A percentile compares a stretch with the other conserved stretches of the same genome.
Conservation (phyloP, 1,140 invertebrate species). For the Melanaphis sacchari region DNA sequence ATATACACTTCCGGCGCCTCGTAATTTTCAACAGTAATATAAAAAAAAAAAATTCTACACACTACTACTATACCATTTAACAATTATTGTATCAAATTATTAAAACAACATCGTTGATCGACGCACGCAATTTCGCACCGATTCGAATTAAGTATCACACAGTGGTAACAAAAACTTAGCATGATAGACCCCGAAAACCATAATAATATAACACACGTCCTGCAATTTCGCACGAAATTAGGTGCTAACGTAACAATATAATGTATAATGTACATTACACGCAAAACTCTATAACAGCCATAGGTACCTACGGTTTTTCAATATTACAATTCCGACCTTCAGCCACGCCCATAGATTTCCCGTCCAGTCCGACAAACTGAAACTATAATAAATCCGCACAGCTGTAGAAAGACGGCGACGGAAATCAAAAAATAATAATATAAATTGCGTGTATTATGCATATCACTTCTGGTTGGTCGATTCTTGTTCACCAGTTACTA, state of each 20-base stretch:
- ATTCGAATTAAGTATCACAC: background rate
- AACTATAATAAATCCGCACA: background rate
- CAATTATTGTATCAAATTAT: background rate
- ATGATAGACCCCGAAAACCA: background rate
- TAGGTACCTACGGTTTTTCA: background rate
- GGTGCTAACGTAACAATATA: background rate
- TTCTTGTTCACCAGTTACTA: background rate
- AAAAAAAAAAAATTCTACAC: background rate
- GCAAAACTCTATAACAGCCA: background rate
- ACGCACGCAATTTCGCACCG: background rate
- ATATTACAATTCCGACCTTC: constrained; percentile 1
- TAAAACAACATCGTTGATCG: too few relatives aligned
- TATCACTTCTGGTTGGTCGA: background rate
- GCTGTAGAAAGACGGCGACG: background rate
- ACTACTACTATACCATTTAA: too few relatives aligned
- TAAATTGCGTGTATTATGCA: background rate
- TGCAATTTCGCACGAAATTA: background rate
- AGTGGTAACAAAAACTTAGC: background rate
- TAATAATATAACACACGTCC: background rate
- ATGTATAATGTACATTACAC: background rate
- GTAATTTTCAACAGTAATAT: background rate
- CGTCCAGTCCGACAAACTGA: background rate
- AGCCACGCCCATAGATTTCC: background rate
- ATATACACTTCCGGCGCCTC: background rate
- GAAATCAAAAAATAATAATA: background rate